phyloP scores from a whole-genome alignment of 2,888 invertebrate species.

The Nectonema munidae region DNA sequence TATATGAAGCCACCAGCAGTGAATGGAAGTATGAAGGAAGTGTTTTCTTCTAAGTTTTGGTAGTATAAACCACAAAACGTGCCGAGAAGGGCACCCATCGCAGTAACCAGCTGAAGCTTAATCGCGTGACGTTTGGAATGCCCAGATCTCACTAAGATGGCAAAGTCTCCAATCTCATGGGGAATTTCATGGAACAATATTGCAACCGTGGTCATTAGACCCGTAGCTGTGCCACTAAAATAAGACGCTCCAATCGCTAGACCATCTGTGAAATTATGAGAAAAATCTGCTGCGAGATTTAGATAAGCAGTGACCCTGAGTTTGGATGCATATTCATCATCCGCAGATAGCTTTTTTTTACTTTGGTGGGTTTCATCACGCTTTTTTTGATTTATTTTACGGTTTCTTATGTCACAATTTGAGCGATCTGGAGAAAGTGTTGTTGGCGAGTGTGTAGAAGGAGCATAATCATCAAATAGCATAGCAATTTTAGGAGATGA shows the following conservation, averaged over 20 bases:
- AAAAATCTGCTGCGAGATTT: slow-evolving; percentile 83
- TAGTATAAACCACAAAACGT: slow-evolving; percentile 42
- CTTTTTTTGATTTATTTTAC: too few species aligned
- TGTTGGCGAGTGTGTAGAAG: too few species aligned
- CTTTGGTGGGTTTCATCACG: too few species aligned
- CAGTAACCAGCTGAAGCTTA: slow-evolving; percentile 62
- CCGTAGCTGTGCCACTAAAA: slow-evolving; percentile 36
- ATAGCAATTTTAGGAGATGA: too few species aligned
- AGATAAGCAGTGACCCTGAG: slow-evolving; percentile 62
- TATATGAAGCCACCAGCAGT: slow-evolving; percentile 55
- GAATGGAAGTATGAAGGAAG: slow-evolving; percentile 70
- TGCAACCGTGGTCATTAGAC: slow-evolving; percentile 55
- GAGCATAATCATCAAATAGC: too few species aligned
- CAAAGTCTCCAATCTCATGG: slow-evolving; percentile 97
- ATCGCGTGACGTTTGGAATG: slow-evolving; percentile 55
- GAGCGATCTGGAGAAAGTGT: too few species aligned
- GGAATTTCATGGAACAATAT: slow-evolving; percentile 91
- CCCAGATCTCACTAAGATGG: slow-evolving; percentile 82
- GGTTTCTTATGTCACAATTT: too few species aligned
- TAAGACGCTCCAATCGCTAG: slow-evolving; percentile 90
- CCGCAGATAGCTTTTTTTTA: too few species aligned
- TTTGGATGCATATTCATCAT: too few species aligned
- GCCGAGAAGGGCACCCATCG: slow-evolving; percentile 66
- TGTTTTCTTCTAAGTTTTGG: slow-evolving; percentile 27
- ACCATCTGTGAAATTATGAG: slow-evolving; percentile 96